phyloP scores from a whole-genome alignment of 2,797 vertebrate species.

The Enteromius afrohamiltoni region DNA sequence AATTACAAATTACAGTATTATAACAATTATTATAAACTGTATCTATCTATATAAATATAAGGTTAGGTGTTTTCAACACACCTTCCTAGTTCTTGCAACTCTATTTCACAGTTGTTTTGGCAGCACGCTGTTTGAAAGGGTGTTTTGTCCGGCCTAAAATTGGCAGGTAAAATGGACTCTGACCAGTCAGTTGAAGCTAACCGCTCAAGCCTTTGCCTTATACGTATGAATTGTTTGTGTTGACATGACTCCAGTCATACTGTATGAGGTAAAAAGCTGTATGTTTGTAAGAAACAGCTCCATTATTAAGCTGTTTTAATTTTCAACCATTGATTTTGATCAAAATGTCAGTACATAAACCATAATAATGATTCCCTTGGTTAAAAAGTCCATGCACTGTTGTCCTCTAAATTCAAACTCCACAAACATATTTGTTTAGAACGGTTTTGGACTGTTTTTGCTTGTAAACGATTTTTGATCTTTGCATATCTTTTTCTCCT shows the following conservation, averaged over 20 bases:
- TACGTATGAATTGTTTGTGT: no score
- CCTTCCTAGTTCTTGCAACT: not conserved
- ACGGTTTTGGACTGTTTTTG: no score
- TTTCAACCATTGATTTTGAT: no score
- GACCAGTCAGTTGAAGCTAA: constrained; percentile 27
- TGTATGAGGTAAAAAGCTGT: not conserved
- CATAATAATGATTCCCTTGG: not conserved
- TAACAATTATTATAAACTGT: no score
- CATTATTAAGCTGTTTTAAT: no score
- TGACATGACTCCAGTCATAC: not conserved
- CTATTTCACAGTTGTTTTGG: constrained; percentile 45
- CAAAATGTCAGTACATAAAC: no score
- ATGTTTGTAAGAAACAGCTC: not conserved
- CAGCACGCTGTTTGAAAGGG: constrained; percentile 33
- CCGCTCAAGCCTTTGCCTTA: not conserved
- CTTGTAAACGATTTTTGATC: no score
- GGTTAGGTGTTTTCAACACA: constrained; percentile 14
- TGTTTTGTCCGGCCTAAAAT: constrained; percentile 41
- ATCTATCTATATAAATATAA: no score
- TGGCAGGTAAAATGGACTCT: constrained; percentile 36
- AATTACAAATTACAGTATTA: no score
- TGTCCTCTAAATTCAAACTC: not conserved
- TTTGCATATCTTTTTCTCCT: no score
- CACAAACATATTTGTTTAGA: not conserved
- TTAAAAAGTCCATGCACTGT: not conserved